Percentiles rank a stretch among this genome's conserved stretches.
These are phyloP conservation scores for Callopanchax toddi DNA, from an alignment of 2,113 vertebrate species.

Conservation along the genomic window DNA sequence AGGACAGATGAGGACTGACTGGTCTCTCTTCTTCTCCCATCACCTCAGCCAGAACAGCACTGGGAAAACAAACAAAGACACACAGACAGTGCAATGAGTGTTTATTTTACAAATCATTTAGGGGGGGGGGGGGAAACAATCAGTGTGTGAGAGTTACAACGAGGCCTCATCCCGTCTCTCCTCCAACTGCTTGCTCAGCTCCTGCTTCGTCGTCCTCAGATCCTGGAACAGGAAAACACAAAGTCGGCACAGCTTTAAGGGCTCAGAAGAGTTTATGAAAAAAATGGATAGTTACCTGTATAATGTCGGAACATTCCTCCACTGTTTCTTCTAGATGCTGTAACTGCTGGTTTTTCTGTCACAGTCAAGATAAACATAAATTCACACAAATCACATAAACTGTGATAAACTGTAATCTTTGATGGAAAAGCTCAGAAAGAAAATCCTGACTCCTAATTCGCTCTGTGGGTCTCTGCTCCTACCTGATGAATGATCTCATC, in stretches of 20 bases:
- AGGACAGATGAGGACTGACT: slow-evolving; percentile 19
- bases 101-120: not conserved
- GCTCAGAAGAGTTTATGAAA: not conserved
- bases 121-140: too few relatives aligned
- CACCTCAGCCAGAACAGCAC: slow-evolving; percentile 12
- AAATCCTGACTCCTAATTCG: not conserved
- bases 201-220: slow-evolving; percentile 53
- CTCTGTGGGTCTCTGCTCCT: slow-evolving; percentile 4
- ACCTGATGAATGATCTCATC: slow-evolving; percentile 61
- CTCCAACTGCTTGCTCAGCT: slow-evolving; percentile 53
- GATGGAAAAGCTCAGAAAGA: not conserved
- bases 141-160: slow-evolving; percentile 39
- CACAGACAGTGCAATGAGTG: not conserved
- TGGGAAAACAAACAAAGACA: slow-evolving; percentile 31
- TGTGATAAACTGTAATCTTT: too few relatives aligned
- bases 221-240: slow-evolving; percentile 47
- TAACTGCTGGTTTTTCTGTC: slow-evolving; percentile 46
- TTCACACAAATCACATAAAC: not conserved
- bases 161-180: slow-evolving; percentile 40
- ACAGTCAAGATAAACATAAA: not conserved
- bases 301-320: slow-evolving; percentile 52
- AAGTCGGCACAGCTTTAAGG: not conserved
- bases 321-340: slow-evolving; percentile 29
- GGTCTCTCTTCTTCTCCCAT: slow-evolving; percentile 18
- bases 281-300: slow-evolving; percentile 54